These are phyloP conservation scores for Zosterops borbonicus DNA, from an alignment of 2,113 vertebrate species.

Conservation along the genomic window DNA sequence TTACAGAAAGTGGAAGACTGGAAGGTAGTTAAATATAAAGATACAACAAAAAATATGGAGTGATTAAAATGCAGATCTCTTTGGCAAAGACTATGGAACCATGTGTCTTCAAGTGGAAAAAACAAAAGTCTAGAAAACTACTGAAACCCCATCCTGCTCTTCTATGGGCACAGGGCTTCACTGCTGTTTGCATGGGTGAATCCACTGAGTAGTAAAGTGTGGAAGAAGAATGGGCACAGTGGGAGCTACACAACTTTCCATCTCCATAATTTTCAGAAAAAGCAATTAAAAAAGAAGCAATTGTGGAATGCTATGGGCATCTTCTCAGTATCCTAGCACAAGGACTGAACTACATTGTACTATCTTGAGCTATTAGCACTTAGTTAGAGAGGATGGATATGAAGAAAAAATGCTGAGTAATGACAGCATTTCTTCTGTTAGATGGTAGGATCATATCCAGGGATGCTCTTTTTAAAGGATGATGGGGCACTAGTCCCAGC, in stretches of 20 bases:
- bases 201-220: not conserved
- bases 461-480: not conserved
- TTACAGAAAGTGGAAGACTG: not conserved
- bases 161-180: not conserved
- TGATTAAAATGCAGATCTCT: not conserved
- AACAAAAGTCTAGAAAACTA: not conserved
- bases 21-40: not conserved
- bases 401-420: not conserved
- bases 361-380: not conserved
- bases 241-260: not conserved
- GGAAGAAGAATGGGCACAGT: not conserved
- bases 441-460: not conserved
- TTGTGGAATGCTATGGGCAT: not conserved
- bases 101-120: not conserved
- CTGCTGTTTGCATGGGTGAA: not conserved
- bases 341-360: not conserved
- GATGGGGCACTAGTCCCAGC: not conserved
- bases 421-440: not conserved
- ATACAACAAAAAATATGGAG: not conserved
- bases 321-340: not conserved
- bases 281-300: not conserved
- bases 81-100: not conserved
- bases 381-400: not conserved
- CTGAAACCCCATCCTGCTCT: not conserved
- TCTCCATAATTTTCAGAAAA: not conserved